Evolutionary conservation across 2,888 invertebrate genomes (phyloP), one percentile per base, ranked within the genome.

Genomic region (Rhogogaster chlorosoma): DNA sequence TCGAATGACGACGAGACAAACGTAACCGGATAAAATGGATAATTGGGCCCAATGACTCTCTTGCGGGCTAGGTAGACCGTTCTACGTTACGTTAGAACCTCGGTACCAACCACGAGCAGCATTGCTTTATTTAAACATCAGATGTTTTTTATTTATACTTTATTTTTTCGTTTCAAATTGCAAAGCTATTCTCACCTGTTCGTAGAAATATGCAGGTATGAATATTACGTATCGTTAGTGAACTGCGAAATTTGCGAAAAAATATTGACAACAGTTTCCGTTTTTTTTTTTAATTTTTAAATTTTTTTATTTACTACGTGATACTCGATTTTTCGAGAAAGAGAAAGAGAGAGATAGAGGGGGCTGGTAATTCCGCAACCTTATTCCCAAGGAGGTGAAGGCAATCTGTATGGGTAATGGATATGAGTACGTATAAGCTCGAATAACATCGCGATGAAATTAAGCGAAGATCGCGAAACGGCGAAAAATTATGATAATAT

Each of bases 21-120:
- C 86, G 87, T 87, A 90, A 90, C 89, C 89, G 87, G 86, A 89
- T 87, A 88, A 90, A 90, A 89, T 89, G 88, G 88, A 90, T 90
- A 90, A 90, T 90, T 87, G 89, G 86, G 86, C 67, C 83, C 83
- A 83, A 67, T 83, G 67, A 83, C 83, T 67, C 83, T 70, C 49
- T 32, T 83, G 29, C 67, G 15, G 18, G 45, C 83, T 64, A 64
- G 22, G 80, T 45, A 45, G 26, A 67, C 29, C 38, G 83, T 67
- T 83, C 38, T 83, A 42, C 83, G 45, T 15, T 83, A 49, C n/a
- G 22, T 15, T 75, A 38, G n/a, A 18, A 75, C 18, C 2, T 75
- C 45, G 42, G 75, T 45, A 75, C 42, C 75, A 45, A 26, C 42
- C 9, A 38, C 42, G 45, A 15, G 42, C 22, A 15, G 42, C 22